Evolutionary conservation across 2,888 invertebrate species (phyloP).

Genomic region (Mesoligia furuncula): DNA sequence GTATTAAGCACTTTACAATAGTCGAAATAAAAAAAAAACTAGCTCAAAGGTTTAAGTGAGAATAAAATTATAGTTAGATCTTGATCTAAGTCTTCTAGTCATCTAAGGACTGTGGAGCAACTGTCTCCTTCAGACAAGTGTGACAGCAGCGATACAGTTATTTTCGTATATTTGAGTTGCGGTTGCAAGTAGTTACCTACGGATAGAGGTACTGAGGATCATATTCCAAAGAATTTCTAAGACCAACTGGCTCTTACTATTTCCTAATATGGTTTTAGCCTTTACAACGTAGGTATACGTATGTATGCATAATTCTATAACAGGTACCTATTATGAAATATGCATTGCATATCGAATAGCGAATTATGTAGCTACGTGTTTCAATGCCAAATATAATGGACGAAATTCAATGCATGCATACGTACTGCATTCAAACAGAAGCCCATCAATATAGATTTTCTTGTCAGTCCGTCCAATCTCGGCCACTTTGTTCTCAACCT

Average conservation of each 20-base stretch:
- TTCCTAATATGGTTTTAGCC: not conserved
- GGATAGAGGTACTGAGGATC: not conserved
- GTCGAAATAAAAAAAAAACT: not conserved
- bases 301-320: not conserved
- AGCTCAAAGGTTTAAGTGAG: not conserved
- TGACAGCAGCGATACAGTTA: too few relatives aligned
- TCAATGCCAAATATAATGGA: conserved; percentile 16
- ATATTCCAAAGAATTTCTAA: not conserved
- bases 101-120: not conserved
- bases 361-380: not conserved
- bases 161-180: not conserved
- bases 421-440: not conserved
- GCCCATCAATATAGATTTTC: conserved; percentile 17
- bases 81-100: not conserved
- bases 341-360: not conserved
- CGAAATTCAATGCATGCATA: not conserved
- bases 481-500: conserved; percentile 2
- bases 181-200: too few relatives aligned
- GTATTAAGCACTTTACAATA: not conserved
- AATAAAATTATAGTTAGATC: not conserved
- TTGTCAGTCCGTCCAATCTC: conserved; percentile 16
- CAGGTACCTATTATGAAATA: not conserved
- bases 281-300: too few relatives aligned
- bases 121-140: not conserved
- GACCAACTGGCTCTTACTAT: not conserved